Conservation (phyloP, 2,113 vertebrate species). For the Lasiurus cinereus region DNA sequence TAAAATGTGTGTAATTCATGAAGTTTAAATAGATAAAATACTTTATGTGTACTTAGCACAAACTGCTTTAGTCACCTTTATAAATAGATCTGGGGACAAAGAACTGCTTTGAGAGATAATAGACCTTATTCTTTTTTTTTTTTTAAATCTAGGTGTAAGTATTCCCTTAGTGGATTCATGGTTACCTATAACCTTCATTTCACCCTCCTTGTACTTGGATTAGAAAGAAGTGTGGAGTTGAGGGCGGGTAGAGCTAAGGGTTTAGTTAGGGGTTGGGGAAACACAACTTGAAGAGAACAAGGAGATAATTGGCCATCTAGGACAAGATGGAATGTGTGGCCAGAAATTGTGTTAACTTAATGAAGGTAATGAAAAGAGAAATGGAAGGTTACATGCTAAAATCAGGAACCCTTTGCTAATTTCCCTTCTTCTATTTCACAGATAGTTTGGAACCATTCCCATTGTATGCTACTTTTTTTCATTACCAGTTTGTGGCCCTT, state of each 20-base stretch:
- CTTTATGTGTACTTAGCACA: background rate
- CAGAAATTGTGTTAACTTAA: background rate
- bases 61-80: background rate
- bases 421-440: background rate
- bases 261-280: no score
- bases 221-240: background rate
- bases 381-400: background rate
- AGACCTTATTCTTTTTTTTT: background rate
- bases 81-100: background rate
- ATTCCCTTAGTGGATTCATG: background rate
- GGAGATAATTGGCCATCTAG: background rate
- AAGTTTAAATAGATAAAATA: conserved; percentile 30
- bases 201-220: background rate
- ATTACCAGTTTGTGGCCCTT: background rate
- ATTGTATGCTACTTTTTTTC: background rate
- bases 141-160: background rate
- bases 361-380: background rate
- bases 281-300: background rate
- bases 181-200: background rate
- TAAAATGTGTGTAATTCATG: background rate
- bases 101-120: no score
- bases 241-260: background rate
- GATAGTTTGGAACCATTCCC: background rate
- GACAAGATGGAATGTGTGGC: background rate
- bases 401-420: background rate